phyloP scores from a whole-genome alignment of 2,113 vertebrate species.

The cattle (Bos taurus) region DNA sequence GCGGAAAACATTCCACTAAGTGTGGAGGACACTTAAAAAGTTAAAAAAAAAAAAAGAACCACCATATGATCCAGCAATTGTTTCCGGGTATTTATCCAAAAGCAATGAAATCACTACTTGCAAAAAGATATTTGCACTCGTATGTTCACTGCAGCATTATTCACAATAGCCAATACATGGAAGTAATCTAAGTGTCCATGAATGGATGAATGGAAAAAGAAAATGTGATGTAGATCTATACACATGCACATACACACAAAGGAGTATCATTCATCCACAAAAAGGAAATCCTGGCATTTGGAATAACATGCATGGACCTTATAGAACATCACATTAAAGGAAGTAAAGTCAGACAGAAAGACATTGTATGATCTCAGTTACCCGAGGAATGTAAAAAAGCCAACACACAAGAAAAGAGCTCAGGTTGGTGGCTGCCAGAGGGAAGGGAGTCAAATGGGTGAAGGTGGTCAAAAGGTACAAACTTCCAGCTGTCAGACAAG shows the following conservation, averaged over 20 bases:
- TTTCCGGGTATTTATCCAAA: neutral
- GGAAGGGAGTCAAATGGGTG: neutral
- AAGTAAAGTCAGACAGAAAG: neutral
- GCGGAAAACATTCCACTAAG: neutral
- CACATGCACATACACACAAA: no score
- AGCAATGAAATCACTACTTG: neutral
- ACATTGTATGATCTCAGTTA: neutral
- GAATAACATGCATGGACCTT: no score
- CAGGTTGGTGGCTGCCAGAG: neutral
- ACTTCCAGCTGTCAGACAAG: neutral
- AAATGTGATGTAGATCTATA: neutral
- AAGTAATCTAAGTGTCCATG: neutral
- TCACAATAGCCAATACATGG: neutral
- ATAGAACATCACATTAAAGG: neutral
- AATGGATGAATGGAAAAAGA: neutral
- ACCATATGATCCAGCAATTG: neutral
- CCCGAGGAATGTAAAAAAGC: no score
- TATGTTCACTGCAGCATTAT: neutral
- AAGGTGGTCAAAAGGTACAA: neutral
- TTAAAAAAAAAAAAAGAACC: neutral
- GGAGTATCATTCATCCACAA: neutral
- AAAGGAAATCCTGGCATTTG: neutral
- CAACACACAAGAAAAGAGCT: neutral
- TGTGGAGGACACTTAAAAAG: neutral
- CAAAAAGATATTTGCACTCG: neutral